phyloP scores from a whole-genome alignment of 2,113 vertebrate genomes.

The Paracanthobrama guichenoti region DNA sequence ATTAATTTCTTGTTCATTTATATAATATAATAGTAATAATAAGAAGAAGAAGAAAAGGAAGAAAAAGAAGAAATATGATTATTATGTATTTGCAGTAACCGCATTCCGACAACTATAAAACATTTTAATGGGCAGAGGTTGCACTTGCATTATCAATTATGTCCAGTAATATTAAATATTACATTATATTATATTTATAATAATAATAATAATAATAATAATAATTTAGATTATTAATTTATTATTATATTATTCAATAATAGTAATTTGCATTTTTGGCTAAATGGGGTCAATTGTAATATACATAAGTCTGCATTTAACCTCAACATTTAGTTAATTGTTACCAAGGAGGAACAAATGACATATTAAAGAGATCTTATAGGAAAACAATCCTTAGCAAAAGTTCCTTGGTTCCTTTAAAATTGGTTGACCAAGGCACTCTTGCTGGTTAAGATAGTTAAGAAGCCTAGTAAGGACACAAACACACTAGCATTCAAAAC shows the following conservation, averaged over 20 bases:
- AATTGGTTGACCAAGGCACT: neutral
- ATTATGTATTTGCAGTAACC: neutral
- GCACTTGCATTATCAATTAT: neutral
- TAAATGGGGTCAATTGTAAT: neutral
- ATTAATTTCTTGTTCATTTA: neutral
- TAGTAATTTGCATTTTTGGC: neutral
- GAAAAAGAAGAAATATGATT: neutral
- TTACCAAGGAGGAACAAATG: neutral
- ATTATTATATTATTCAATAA: neutral
- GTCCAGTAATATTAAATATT: neutral
- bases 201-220: neutral
- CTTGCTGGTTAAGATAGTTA: neutral
- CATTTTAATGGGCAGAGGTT: neutral
- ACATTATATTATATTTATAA: neutral
- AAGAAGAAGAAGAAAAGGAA: no score
- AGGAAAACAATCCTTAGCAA: neutral
- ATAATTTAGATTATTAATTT: no score
- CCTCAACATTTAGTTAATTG: neutral
- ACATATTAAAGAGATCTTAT: neutral
- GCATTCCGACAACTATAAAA: neutral
- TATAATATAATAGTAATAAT: neutral
- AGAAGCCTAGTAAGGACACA: neutral
- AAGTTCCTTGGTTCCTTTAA: neutral
- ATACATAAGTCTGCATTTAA: neutral
- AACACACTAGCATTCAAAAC: constrained; percentile 1